A percentile compares a stretch with the other conserved stretches of the same genome.
Conservation (phyloP, 2,797 vertebrate genomes). For the Rachycentron canadum region DNA sequence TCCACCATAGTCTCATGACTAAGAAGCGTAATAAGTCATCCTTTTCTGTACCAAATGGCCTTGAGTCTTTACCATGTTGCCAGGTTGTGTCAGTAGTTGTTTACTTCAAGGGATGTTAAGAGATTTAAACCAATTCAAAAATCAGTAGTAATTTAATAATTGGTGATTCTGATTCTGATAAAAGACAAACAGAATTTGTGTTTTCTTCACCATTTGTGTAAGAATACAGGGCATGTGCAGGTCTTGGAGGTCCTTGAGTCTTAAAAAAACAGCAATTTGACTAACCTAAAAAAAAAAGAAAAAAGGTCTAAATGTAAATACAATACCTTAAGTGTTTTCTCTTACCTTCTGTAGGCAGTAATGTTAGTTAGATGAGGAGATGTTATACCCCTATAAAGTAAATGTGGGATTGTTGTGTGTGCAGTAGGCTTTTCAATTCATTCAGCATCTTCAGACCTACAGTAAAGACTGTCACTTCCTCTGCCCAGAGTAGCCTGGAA, state of each 20-base stretch:
- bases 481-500: background rate
- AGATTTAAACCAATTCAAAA: background rate
- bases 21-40: conserved; percentile 57
- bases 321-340: too few species aligned
- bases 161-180: background rate
- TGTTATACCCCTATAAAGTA: background rate
- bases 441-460: background rate
- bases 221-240: background rate
- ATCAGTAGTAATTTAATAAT: background rate
- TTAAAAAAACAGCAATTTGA: too few species aligned
- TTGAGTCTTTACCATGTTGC: conserved; percentile 31
- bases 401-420: background rate
- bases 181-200: background rate
- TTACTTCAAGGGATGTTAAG: conserved; percentile 1
- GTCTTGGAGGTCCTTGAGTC: background rate
- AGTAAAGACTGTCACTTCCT: background rate
- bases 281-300: too few species aligned
- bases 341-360: background rate
- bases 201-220: background rate
- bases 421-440: background rate
- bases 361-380: background rate
- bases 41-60: conserved; percentile 20
- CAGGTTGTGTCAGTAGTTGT: background rate
- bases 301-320: too few species aligned
- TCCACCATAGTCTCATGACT: conserved; percentile 46